Evolutionary conservation across 2,797 vertebrate genomes (phyloP).

Genomic region (Cryptoblepharus egeriae): DNA sequence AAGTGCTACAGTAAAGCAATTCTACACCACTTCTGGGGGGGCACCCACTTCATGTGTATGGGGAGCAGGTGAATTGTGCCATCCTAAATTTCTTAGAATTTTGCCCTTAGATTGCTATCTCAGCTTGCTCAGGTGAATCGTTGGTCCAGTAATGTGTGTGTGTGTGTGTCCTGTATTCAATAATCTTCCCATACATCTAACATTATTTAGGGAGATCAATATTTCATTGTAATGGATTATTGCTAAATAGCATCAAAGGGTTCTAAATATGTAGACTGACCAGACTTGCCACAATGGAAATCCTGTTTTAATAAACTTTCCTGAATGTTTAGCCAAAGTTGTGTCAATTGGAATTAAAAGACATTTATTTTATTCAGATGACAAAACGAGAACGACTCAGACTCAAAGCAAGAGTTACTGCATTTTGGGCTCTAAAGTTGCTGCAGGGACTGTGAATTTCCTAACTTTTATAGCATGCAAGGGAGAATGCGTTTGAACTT

Average conservation of each 20-base stretch:
- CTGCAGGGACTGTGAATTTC: constrained; percentile 53
- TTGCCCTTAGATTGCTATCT: constrained; percentile 28
- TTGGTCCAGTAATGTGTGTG: too few species aligned
- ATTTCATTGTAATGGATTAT: too few species aligned
- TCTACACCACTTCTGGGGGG: too few species aligned
- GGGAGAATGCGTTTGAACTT: constrained; percentile 48
- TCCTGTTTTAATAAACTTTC: constrained; percentile 49
- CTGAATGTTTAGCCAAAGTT: constrained; percentile 45
- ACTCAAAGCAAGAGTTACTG: constrained; percentile 47
- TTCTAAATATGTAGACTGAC: not conserved
- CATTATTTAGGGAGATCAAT: too few species aligned
- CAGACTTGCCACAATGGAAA: constrained; percentile 44
- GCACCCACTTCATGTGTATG: too few species aligned
- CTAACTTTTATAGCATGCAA: constrained; percentile 61
- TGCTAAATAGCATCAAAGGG: too few species aligned
- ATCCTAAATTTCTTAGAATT: too few species aligned
- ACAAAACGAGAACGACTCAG: constrained; percentile 62
- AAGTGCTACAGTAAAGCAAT: too few species aligned
- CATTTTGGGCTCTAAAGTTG: constrained; percentile 54
- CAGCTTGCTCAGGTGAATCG: too few species aligned
- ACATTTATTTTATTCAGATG: constrained; percentile 52
- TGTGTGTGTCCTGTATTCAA: too few species aligned
- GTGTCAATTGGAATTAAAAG: constrained; percentile 67
- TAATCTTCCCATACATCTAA: too few species aligned
- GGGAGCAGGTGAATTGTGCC: too few species aligned